Conservation (phyloP, 2,113 vertebrate species). For the Todiramphus saurophagus region DNA sequence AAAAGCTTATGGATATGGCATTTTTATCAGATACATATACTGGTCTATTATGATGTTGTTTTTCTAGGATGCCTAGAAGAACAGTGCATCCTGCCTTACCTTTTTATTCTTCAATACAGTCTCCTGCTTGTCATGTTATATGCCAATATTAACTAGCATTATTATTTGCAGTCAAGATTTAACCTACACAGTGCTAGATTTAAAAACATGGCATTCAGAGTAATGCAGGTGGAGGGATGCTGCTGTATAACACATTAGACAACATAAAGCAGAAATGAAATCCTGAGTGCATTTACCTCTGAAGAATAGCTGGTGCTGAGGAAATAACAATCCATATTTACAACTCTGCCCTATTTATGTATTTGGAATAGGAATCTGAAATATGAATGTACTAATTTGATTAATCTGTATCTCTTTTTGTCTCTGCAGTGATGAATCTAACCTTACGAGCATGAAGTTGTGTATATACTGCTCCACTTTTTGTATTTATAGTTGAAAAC, state of each 20-base stretch:
- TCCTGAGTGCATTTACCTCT: not conserved
- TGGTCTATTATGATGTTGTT: not conserved
- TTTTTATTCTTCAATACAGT: not conserved
- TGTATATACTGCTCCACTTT: constrained; percentile 93
- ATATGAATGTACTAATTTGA: constrained; percentile 60
- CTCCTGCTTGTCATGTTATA: not conserved
- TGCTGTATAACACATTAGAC: not conserved
- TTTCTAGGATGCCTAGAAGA: not conserved
- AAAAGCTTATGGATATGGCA: not conserved
- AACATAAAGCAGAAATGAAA: not conserved
- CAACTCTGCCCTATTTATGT: not conserved
- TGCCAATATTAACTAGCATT: not conserved
- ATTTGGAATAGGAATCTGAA: constrained; percentile 14
- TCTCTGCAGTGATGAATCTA: constrained; percentile 97
- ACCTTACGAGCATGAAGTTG: constrained; percentile 96
- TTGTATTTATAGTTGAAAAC: constrained; percentile 95
- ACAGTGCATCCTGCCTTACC: not conserved
- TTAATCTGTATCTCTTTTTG: constrained; percentile 73
- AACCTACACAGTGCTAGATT: constrained; percentile 4
- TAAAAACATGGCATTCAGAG: not conserved
- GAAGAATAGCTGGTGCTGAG: not conserved
- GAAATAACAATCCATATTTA: not conserved
- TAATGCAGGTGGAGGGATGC: not conserved
- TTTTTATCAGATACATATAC: not conserved
- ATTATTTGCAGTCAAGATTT: not conserved